phyloP scores from a whole-genome alignment of 2,888 invertebrate genomes.

The Rhopalosiphum nymphaeae region DNA sequence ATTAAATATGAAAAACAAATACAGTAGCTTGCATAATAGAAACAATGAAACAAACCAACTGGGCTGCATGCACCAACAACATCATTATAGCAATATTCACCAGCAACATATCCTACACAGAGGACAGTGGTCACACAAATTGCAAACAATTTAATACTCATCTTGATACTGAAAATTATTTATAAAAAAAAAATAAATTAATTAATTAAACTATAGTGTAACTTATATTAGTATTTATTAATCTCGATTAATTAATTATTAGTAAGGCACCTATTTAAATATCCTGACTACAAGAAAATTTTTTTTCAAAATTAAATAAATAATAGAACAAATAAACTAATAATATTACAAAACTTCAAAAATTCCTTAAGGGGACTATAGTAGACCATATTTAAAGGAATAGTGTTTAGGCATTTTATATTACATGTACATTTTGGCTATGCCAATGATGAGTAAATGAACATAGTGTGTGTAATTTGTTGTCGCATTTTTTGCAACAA shows the following conservation, averaged over 20 bases:
- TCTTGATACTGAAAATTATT: slow-evolving; percentile 43
- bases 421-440: too few species aligned
- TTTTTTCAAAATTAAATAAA: neutral
- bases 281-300: neutral
- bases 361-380: neutral
- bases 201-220: neutral
- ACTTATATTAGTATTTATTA: neutral
- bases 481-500: too few species aligned
- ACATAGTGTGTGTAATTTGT: too few species aligned
- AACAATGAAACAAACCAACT: slow-evolving; percentile 58
- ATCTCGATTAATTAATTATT: neutral
- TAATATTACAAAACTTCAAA: neutral
- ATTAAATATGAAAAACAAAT: neutral
- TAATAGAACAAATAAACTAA: neutral
- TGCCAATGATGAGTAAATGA: too few species aligned
- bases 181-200: neutral
- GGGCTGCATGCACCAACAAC: slow-evolving; percentile 75
- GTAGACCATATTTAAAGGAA: too few species aligned
- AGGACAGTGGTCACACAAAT: slow-evolving; percentile 73
- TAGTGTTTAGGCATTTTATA: too few species aligned
- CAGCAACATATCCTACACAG: slow-evolving; percentile 68
- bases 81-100: slow-evolving; percentile 77
- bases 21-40: neutral
- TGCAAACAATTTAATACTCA: slow-evolving; percentile 29
- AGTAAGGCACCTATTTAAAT: neutral